phyloP scores from a whole-genome alignment of 2,888 invertebrate species.

The Gandaritis pyraliata region DNA sequence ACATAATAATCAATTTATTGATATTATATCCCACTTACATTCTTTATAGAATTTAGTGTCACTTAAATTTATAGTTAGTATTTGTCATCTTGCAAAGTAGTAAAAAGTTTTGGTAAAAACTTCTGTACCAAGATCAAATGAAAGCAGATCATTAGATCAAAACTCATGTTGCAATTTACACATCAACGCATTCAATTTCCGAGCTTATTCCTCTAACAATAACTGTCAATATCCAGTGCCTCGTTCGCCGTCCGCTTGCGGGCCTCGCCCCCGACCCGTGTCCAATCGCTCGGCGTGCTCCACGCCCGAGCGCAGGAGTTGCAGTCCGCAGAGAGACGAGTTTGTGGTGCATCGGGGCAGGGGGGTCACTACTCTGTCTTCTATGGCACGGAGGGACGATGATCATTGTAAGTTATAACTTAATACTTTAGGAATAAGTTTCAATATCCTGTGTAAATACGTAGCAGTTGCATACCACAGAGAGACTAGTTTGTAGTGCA shows the following conservation, averaged over 20 bases:
- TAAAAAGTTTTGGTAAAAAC: no score
- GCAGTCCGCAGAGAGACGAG: constrained; percentile 84
- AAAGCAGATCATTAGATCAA: not conserved
- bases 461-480: constrained; percentile 81
- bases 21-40: no score
- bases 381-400: constrained; percentile 73
- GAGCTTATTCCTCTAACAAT: constrained; percentile 20
- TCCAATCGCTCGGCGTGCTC: constrained; percentile 69
- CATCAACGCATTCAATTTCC: constrained; percentile 13
- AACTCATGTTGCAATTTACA: constrained; percentile 4
- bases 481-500: constrained; percentile 93
- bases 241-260: constrained; percentile 77
- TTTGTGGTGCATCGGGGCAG: constrained; percentile 93
- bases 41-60: no score
- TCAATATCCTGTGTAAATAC: constrained; percentile 11
- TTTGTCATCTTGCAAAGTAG: no score
- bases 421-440: not conserved
- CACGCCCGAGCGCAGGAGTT: constrained; percentile 72
- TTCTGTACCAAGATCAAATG: no score
- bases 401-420: constrained; percentile 50
- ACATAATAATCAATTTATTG: no score
- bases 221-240: constrained; percentile 64
- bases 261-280: constrained; percentile 52
- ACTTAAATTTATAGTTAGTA: no score
- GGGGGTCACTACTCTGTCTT: constrained; percentile 90